Base-by-base conservation (phyloP, 1,140 invertebrate species). In the Trissolcus basalis region DNA sequence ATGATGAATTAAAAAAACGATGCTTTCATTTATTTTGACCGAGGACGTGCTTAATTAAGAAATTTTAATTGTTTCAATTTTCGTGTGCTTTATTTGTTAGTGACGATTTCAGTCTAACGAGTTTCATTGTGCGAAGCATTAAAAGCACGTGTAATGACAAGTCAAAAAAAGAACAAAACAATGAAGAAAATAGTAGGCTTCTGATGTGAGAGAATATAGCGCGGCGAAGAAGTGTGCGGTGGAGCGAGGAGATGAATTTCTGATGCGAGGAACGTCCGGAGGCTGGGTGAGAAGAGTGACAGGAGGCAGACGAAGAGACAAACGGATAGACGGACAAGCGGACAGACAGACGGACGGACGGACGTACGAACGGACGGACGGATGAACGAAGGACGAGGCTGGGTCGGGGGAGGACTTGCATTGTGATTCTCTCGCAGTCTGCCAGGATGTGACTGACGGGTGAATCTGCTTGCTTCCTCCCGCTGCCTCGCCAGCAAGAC, bases 401-500 rank as follows among this genome's bases (percentile, higher is more conserved):
- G 68, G 67, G 65, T 69, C 41, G 72, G 51, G 59, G 72, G 79
- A 82, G 78, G 63, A 78, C 81, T 80, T 76, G 86, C 83, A 87
- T 88, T 88, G 86, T 87, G 83, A 87, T 86, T 86, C 85, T 86
- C 85, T 83, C 79, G 81, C 81, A 83, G 83, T 85, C 83, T 85
- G 81, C 82, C 84, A 83, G 81, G 70, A 81, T 85, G 80, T 86
- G 86, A 87, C 82, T 88, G 86, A 87, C 86, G 81, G 85, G 69
- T 87, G 86, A 87, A 87, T 88, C 83, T 83, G 77, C 83, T 85
- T 82, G 79, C 63, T 81, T 80, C 72, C 80, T 81, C 79, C 71
- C 44, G 72, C 51, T 54, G 48, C 36, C 15, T 19, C 14, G 59
- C 53, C 19, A 41, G 16, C 43, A 74, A 69, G 65, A 72, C 67